Evolutionary conservation across 2,113 vertebrate genomes (phyloP), one percentile per base, ranked within the genome.

Genomic region (Columba livia): DNA sequence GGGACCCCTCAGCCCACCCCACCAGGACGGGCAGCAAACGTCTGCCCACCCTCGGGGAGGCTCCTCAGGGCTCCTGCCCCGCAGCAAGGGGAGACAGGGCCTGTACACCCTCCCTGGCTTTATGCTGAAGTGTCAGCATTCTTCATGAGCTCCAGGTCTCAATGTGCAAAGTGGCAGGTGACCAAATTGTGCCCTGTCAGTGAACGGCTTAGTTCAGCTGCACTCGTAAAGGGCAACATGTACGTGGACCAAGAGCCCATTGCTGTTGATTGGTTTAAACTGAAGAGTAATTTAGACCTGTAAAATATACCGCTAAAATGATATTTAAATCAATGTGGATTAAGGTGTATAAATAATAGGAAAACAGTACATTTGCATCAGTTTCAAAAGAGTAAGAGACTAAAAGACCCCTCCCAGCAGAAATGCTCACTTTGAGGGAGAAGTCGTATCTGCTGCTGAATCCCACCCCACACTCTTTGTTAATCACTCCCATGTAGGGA

Each of bases 1-100:
- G 44, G 48, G 81, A 38, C 11, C 1, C 1, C 32, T 50, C 3
- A 2, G n/a, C 11, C 1, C 54, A 42, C 25, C 62, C 10, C 12
- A 31, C 31, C 0, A 0, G 25, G 75, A 25, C 0, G 0, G 42
- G 14, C 47, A 70, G 57, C n/a, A 62, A 51, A 62, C 9, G 5
- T 47, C 40, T 62, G 47, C 34, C 72, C 0, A 0, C 34, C 6
- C 23, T 47, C 1, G 0, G 13, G 42, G 7, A 1, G 4, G 26
- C 3, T 72, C 71, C 81, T 31, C 58, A 62, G 54, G 47, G 44
- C 9, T 23, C 44, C 16, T 58, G 44, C 19, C 36, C 36, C 20
- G 12, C 12, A 71, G 23, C 5, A 31, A 2, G 5, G 9, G 23
- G 10, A 90, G 18, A 6, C 7, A 10, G 2, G 12, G 28, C 16